A percentile compares a stretch with the other conserved stretches of the same genome.
These are phyloP conservation scores for Apodemia duryi DNA, from an alignment of 2,888 invertebrate genomes.

Conservation along the genomic window DNA sequence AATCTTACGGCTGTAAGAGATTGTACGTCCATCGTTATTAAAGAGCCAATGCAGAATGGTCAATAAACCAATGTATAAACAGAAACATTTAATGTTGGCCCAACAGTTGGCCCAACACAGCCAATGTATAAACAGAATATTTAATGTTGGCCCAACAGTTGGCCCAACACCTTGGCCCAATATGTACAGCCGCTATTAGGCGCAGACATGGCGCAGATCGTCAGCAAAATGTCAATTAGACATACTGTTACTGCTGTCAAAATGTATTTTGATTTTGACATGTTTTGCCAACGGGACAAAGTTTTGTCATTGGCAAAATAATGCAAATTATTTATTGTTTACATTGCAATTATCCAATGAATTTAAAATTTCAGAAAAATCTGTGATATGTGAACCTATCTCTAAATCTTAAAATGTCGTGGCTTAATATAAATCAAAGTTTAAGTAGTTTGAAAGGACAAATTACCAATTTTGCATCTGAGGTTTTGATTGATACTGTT, in stretches of 20 bases:
- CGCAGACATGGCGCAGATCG: too few species aligned
- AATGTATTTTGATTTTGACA: conserved; percentile 35
- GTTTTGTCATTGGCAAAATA: conserved; percentile 70
- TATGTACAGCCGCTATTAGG: too few species aligned
- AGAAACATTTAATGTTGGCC: too few species aligned
- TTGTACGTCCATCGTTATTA: too few species aligned
- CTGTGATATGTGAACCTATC: conserved; percentile 55
- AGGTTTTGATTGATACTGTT: conserved; percentile 89
- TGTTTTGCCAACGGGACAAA: conserved; percentile 78
- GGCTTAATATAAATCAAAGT: conserved; percentile 84
- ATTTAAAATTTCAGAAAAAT: conserved; percentile 38
- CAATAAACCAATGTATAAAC: too few species aligned
- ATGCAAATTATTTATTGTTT: conserved; percentile 70
- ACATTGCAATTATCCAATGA: conserved; percentile 44
- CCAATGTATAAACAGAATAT: too few species aligned
- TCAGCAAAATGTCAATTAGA: neutral
- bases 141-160: too few species aligned
- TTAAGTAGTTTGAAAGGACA: conserved; percentile 89
- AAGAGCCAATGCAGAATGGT: too few species aligned
- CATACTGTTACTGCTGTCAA: neutral
- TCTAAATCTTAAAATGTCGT: conserved; percentile 76
- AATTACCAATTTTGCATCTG: conserved; percentile 92
- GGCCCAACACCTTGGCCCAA: too few species aligned
- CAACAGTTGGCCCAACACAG: too few species aligned
- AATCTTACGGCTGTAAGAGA: too few species aligned